Conservation (phyloP, 2,113 vertebrate genomes). For the Lethenteron reissneri region DNA sequence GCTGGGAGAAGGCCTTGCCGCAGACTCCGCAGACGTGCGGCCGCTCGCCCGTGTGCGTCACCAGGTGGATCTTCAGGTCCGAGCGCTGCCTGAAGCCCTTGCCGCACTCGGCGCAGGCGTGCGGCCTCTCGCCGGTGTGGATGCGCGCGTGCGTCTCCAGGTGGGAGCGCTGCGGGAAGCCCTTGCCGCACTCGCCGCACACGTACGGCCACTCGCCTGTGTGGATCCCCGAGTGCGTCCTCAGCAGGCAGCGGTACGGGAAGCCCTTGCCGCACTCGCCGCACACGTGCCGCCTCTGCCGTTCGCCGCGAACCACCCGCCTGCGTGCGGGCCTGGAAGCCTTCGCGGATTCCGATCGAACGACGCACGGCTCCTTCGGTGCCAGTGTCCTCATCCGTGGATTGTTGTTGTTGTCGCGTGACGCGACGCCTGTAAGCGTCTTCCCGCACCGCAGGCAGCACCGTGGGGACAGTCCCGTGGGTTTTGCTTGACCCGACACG, state of each 20-base stretch:
- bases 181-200: conserved; percentile 19
- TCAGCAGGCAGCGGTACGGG: conserved; percentile 19
- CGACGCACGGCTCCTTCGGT: no score
- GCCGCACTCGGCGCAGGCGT: conserved; percentile 14
- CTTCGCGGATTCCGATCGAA: no score
- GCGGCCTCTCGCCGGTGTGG: conserved; percentile 15
- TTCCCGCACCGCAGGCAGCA: no score
- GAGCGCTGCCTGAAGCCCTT: conserved; percentile 22
- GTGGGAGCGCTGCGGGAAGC: conserved; percentile 16
- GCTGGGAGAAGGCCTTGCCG: conserved; percentile 18
- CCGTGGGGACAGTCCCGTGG: no score
- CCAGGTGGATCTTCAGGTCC: conserved; percentile 40
- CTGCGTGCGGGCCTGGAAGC: no score
- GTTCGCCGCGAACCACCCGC: no score
- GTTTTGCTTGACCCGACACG: no score
- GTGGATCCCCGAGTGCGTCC: conserved; percentile 19
- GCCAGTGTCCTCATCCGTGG: no score
- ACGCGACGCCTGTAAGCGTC: no score
- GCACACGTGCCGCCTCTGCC: no score
- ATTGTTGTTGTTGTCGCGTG: no score
- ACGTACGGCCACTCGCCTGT: conserved; percentile 15
- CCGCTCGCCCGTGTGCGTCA: conserved; percentile 12
- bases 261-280: no score
- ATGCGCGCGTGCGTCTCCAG: conserved; percentile 16
- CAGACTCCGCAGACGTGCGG: conserved; percentile 17